phyloP scores from a whole-genome alignment of 2,888 invertebrate species.

The Eupithecia pulchellata region DNA sequence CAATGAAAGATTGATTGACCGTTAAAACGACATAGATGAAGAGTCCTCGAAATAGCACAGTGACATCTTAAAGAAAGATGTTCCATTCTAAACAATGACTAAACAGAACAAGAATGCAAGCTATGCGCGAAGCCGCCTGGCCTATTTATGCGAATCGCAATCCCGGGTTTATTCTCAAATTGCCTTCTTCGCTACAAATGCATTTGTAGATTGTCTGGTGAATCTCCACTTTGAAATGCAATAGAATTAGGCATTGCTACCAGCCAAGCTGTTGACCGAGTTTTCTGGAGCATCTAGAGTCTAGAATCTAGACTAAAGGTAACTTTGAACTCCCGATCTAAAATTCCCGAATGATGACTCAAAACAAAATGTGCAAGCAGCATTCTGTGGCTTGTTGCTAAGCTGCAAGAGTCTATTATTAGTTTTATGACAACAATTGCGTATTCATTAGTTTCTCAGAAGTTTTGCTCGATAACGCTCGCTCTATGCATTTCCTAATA shows the following conservation, averaged over 20 bases:
- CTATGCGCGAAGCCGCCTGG: constrained; percentile 18
- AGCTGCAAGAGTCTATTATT: constrained; percentile 9
- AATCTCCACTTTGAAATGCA: constrained; percentile 13
- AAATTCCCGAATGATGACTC: not conserved
- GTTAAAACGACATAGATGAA: not conserved
- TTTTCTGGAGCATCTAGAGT: not conserved
- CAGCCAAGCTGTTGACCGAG: not conserved
- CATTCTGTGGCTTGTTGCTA: constrained; percentile 26
- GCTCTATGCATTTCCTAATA: constrained; percentile 24
- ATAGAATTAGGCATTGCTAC: not conserved
- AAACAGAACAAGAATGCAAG: constrained; percentile 16
- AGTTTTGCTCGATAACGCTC: constrained; percentile 34
- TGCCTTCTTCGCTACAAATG: constrained; percentile 16
- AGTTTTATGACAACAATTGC: constrained; percentile 39
- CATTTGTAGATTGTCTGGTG: constrained; percentile 21
- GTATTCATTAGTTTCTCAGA: constrained; percentile 50
- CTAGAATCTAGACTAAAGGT: no score
- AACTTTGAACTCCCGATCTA: not conserved
- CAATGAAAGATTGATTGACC: constrained; percentile 6
- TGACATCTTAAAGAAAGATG: not conserved
- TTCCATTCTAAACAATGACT: constrained; percentile 9
- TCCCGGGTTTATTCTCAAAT: constrained; percentile 6
- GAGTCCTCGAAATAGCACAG: constrained; percentile 4
- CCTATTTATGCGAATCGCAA: constrained; percentile 22
- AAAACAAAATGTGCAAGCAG: not conserved